These are phyloP conservation scores for Hydractinia symbiolongicarpus DNA, from an alignment of 30 jellyfish, hydroid and myxozoan species.

Conservation along the genomic window DNA sequence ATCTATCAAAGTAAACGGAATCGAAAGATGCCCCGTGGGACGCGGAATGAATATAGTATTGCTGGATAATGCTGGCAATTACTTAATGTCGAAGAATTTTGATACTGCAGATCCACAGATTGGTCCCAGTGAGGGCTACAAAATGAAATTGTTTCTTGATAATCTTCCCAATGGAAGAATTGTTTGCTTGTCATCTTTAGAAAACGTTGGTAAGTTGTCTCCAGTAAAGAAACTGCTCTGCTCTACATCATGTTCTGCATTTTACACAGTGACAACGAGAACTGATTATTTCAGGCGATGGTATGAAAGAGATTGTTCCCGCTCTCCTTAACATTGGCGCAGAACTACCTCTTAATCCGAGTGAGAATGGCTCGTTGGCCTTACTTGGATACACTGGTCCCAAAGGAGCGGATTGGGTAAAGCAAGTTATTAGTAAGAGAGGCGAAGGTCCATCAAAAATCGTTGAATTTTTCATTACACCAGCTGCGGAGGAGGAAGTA, in stretches of 20 bases:
- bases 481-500: slow-evolving; percentile 80
- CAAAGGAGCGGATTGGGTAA: slow-evolving; percentile 68
- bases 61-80: slow-evolving; percentile 75
- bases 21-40: slow-evolving; percentile 72
- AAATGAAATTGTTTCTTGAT: slow-evolving; percentile 73
- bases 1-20: slow-evolving; percentile 75
- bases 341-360: slow-evolving; percentile 47
- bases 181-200: slow-evolving; percentile 76
- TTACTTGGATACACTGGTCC: slow-evolving; percentile 88
- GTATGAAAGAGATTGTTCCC: slow-evolving; percentile 57
- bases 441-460: slow-evolving; percentile 89
- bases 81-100: slow-evolving; percentile 66
- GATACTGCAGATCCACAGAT: slow-evolving; percentile 74
- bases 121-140: slow-evolving; percentile 58
- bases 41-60: slow-evolving; percentile 84
- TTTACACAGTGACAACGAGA: no score
- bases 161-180: slow-evolving; percentile 81
- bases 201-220: slow-evolving; percentile 53
- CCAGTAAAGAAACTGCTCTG: background rate
- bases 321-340: slow-evolving; percentile 80
- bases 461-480: slow-evolving; percentile 65
- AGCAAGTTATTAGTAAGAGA: slow-evolving; percentile 62
- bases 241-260: no score
- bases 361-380: slow-evolving; percentile 75
- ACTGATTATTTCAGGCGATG: slow-evolving; percentile 56